Base-by-base conservation (phyloP, 2,797 vertebrate genomes). In the Amphiprion clarkii region DNA sequence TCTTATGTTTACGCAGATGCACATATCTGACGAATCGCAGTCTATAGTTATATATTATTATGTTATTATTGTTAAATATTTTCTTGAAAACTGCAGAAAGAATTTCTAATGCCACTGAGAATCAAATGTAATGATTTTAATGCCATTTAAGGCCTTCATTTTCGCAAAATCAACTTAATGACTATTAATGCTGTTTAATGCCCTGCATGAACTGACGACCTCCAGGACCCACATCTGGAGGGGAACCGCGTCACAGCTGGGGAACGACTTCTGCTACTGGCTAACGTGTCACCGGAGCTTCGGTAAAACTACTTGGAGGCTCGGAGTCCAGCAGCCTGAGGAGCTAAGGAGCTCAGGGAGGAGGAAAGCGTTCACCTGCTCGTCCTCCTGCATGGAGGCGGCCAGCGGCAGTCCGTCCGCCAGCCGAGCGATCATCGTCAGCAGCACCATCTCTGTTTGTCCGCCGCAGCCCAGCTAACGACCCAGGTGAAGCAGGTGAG, bases 331-430 rank as follows among this genome's bases (percentile, higher is more conserved):
- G 33, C 13, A 58, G 67, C 27, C 63, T 52, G 33, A 1, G 5
- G 36, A 66, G 65, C 58, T 55, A 70, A 33, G 59, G 5, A 49
- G 25, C 31, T 58, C 27, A 57, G 21, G 33, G 29, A 2, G 19
- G 40, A 59, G 55, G 51, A 56, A 63, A 36, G 33, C 31, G 6
- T 64, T 16, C 86, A 98, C 97, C 96, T 98, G 96, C 40, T 98
- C 97, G 23, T 97, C 94, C 75, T 98, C 97, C 84, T 98, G 96
- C 77, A 98, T 96, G 5, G 97, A 98, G 9, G 97, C 97, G 8
- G 96, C 95, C 25, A 99, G 93, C 11, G 95, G 96, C 0, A 98
- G 95, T 55, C 97, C 96, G 77, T 98, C 97, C 54, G 94, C 93
- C 71, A 98, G 95, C 0, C 97, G 95, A 56, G 96, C 96, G 79